Percentiles rank a stretch among this genome's conserved stretches.
Evolutionary conservation across 2,113 vertebrate species (phyloP).

Genomic region (Promerops cafer): DNA sequence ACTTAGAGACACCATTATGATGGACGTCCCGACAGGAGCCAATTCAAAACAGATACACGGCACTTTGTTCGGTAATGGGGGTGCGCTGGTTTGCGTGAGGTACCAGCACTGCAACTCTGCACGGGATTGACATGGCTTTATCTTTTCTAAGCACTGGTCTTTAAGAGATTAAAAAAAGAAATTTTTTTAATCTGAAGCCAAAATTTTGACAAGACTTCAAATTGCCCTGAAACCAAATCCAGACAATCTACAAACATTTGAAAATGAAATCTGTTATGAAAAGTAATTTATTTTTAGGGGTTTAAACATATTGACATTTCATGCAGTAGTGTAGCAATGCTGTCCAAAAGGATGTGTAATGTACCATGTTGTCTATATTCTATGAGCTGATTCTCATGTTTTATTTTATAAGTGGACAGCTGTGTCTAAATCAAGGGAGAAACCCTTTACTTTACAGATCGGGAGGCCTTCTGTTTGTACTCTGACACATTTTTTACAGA

Average conservation of each 20-base stretch:
- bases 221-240: not conserved
- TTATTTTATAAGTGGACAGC: not conserved
- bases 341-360: not conserved
- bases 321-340: not conserved
- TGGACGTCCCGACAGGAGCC: not conserved
- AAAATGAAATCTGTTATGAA: not conserved
- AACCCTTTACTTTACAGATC: not conserved
- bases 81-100: not conserved
- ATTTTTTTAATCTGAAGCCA: constrained; percentile 1
- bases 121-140: not conserved
- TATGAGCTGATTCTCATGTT: not conserved
- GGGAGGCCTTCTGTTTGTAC: constrained; percentile 4
- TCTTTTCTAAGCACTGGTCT: not conserved
- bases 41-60: constrained; percentile 7
- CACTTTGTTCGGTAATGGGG: not conserved
- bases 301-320: not conserved
- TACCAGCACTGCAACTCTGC: not conserved
- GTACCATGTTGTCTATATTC: not conserved
- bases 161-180: not conserved
- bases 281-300: not conserved
- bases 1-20: constrained; percentile 52
- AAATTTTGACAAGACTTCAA: constrained; percentile 12
- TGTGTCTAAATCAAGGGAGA: not conserved
- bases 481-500: constrained; percentile 16
- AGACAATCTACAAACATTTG: not conserved